phyloP scores from a whole-genome alignment of 2,797 vertebrate genomes.

The Megalops cyprinoides region DNA sequence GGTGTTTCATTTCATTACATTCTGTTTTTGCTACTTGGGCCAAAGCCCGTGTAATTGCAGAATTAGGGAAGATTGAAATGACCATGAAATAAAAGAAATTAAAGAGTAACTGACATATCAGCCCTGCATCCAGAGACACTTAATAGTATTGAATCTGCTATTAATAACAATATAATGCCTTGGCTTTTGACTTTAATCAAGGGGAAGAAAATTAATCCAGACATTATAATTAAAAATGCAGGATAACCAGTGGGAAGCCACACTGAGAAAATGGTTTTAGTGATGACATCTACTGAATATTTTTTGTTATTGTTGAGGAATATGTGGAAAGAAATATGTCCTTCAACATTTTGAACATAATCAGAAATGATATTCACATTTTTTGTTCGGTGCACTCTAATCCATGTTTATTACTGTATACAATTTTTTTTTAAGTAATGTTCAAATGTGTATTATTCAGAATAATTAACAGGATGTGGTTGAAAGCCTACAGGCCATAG shows the following conservation, averaged over 20 bases:
- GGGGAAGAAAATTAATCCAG: neutral
- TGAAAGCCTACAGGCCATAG: neutral
- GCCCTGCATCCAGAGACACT: neutral
- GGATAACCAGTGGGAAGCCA: conserved; percentile 2
- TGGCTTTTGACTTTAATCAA: neutral
- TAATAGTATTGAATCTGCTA: conserved; percentile 18
- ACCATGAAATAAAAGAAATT: neutral
- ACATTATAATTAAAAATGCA: neutral
- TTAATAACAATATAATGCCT: conserved; percentile 14
- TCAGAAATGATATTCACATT: no score
- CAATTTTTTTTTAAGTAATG: no score
- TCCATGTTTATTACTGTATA: no score
- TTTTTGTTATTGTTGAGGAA: neutral
- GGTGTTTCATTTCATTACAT: conserved; percentile 7
- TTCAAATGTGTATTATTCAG: no score
- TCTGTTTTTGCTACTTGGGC: no score
- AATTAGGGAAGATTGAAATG: conserved; percentile 17
- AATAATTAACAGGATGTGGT: neutral
- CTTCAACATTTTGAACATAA: neutral
- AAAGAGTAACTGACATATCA: conserved; percentile 1
- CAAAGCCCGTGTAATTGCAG: neutral
- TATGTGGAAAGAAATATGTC: neutral
- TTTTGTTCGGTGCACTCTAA: neutral
- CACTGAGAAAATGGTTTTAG: neutral
- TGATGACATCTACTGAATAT: neutral